phyloP scores from a whole-genome alignment of 1,140 invertebrate genomes.

The Acyrthosiphon pisum region DNA sequence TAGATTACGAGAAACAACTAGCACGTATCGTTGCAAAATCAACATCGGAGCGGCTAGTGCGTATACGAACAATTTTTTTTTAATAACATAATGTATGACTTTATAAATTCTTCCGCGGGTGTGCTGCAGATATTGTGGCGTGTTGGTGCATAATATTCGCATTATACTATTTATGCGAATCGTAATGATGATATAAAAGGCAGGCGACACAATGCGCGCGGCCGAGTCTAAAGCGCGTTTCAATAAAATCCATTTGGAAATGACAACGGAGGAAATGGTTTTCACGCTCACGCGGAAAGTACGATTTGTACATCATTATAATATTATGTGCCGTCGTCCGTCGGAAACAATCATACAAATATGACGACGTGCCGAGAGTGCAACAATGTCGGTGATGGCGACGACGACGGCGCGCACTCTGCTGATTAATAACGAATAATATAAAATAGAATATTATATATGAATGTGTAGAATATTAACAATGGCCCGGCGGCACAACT shows the following conservation, averaged over 20 bases:
- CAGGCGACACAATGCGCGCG: background rate
- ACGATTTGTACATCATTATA: slow-evolving; percentile 5
- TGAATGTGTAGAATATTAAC: background rate
- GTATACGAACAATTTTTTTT: background rate
- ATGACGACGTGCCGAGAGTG: background rate
- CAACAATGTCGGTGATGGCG: background rate
- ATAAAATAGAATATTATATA: background rate
- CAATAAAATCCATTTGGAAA: slow-evolving; percentile 15
- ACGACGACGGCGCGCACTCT: background rate
- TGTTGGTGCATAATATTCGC: background rate
- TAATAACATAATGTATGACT: background rate
- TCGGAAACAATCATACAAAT: slow-evolving; percentile 17
- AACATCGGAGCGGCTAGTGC: background rate
- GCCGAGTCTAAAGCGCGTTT: background rate
- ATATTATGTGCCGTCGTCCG: background rate
- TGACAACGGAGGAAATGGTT: background rate
- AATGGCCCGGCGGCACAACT: too few species aligned
- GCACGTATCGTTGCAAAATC: background rate
- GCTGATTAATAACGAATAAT: background rate
- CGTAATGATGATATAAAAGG: slow-evolving; percentile 1
- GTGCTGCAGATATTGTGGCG: background rate
- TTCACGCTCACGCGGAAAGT: background rate
- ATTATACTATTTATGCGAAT: background rate
- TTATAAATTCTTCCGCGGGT: background rate
- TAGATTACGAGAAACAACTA: background rate